A percentile compares a stretch with the other conserved stretches of the same genome.
phyloP scores from a whole-genome alignment of 2,888 invertebrate species.

The Tenthredo amoena region DNA sequence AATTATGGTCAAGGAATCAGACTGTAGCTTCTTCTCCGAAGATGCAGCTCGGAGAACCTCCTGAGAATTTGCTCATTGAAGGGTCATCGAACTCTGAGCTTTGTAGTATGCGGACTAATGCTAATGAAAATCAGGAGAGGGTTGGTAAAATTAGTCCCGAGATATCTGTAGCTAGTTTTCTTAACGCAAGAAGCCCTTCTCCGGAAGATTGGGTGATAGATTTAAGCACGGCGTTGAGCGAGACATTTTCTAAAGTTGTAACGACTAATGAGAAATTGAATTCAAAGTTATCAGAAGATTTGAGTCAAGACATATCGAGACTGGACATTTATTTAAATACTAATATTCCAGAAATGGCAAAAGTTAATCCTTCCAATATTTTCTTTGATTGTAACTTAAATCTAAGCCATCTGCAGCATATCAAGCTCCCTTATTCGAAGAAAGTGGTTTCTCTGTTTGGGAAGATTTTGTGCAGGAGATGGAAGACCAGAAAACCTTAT shows the following conservation, averaged over 20 bases:
- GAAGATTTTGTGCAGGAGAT: constrained; percentile 78
- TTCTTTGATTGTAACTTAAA: constrained; percentile 60
- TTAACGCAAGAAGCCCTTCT: constrained; percentile 53
- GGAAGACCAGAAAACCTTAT: constrained; percentile 64
- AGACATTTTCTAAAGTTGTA: constrained; percentile 53
- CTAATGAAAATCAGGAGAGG: neutral
- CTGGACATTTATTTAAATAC: constrained; percentile 53
- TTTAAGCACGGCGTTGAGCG: constrained; percentile 76
- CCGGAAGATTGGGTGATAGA: constrained; percentile 74
- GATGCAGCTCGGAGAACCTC: neutral
- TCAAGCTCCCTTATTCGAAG: constrained; percentile 60
- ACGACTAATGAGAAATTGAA: constrained; percentile 42
- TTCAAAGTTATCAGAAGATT: constrained; percentile 21
- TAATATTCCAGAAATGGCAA: constrained; percentile 37
- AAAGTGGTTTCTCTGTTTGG: constrained; percentile 79
- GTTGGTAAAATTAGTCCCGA: constrained; percentile 2
- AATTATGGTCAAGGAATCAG: constrained; percentile 57
- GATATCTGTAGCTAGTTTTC: constrained; percentile 4
- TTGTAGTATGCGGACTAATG: neutral
- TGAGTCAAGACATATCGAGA: constrained; percentile 46
- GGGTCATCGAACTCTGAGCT: neutral
- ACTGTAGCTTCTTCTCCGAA: neutral
- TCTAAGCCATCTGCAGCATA: constrained; percentile 55
- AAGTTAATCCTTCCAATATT: constrained; percentile 57
- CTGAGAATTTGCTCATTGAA: neutral